Conservation (phyloP, 2,797 vertebrate genomes). For the Enteromius afrohamiltoni region DNA sequence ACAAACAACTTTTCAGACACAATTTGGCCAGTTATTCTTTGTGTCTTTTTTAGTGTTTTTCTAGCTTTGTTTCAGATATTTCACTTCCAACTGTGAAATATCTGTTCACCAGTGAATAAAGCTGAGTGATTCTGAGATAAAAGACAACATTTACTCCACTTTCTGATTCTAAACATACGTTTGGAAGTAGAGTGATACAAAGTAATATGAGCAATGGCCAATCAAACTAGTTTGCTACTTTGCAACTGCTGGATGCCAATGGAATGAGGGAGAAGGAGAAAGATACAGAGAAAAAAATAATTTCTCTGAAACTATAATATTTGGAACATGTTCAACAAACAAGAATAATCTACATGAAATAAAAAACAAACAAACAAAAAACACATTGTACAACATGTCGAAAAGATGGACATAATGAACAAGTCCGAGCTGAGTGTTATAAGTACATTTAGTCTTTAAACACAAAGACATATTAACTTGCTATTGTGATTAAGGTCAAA, state of each 20-base stretch:
- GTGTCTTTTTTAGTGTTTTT: constrained; percentile 11
- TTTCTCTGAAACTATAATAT: too few species aligned
- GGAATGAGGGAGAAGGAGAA: too few species aligned
- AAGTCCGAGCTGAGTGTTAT: background rate
- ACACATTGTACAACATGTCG: too few species aligned
- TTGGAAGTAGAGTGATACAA: background rate
- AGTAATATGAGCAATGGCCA: background rate
- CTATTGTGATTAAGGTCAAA: background rate
- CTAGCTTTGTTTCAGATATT: background rate
- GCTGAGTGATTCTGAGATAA: background rate
- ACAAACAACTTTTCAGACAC: background rate
- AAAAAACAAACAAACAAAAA: background rate
- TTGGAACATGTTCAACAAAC: too few species aligned
- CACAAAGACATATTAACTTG: background rate
- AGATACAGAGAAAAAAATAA: too few species aligned
- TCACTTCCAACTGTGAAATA: background rate
- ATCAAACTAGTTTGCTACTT: background rate
- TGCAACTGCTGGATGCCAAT: background rate
- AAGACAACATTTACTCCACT: background rate
- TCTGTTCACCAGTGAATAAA: background rate
- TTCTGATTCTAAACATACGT: background rate
- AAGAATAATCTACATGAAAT: background rate
- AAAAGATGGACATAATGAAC: background rate
- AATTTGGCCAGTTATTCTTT: background rate
- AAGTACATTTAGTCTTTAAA: background rate